phyloP scores from a whole-genome alignment of 2,113 vertebrate species.

The Campylorhamphus procurvoides region DNA sequence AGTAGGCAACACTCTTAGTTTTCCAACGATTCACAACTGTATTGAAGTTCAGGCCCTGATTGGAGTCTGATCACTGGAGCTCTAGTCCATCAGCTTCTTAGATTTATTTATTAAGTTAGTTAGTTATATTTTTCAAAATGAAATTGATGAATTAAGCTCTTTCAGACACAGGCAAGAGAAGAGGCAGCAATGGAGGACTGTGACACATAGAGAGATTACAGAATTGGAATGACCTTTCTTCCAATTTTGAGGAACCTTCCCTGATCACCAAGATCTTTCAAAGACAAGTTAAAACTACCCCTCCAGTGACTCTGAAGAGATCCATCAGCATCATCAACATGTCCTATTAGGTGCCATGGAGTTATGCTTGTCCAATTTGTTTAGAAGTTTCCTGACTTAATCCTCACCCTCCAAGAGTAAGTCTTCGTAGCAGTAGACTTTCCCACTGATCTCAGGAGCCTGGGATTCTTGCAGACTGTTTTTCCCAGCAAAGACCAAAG shows the following conservation, averaged over 20 bases:
- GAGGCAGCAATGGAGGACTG: background rate
- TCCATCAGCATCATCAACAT: background rate
- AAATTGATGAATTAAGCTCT: background rate
- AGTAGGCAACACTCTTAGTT: background rate
- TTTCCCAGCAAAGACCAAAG: background rate
- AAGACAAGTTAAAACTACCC: background rate
- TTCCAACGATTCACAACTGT: background rate
- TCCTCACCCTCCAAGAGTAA: background rate
- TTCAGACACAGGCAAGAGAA: background rate
- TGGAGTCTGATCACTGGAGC: background rate
- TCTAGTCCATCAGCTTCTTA: background rate
- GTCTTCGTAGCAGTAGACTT: background rate
- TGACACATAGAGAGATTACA: background rate
- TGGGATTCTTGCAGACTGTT: background rate
- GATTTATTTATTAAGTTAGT: too few relatives aligned
- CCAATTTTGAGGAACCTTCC: background rate
- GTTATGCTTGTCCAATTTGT: background rate
- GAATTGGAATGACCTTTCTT: background rate
- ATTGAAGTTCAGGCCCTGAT: background rate
- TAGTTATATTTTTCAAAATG: too few relatives aligned
- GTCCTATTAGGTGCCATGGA: background rate
- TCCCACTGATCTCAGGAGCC: background rate
- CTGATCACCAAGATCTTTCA: background rate
- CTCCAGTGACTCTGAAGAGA: background rate
- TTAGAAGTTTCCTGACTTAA: background rate